Conservation (phyloP, 2,888 invertebrate species). For the Eumacrocentrus americanus region DNA sequence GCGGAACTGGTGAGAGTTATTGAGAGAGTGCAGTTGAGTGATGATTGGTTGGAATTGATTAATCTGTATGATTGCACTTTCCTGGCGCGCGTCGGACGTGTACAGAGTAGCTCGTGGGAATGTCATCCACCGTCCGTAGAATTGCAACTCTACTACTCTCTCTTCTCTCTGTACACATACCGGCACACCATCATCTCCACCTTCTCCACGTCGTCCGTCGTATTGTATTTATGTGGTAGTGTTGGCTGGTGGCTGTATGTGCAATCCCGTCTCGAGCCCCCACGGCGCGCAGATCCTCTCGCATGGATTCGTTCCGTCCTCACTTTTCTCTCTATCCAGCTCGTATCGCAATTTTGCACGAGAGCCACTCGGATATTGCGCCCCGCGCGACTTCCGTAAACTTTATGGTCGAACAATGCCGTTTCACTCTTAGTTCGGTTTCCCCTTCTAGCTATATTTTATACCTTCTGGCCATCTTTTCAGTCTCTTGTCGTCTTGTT, state of each 20-base stretch:
- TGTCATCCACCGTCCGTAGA: slow-evolving; percentile 13
- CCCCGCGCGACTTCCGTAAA: slow-evolving; percentile 37
- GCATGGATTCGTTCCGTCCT: not conserved
- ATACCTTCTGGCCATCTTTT: slow-evolving; percentile 23
- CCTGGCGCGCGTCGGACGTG: slow-evolving; percentile 11
- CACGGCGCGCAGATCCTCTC: slow-evolving; percentile 5
- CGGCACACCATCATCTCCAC: not conserved
- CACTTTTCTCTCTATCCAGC: slow-evolving; percentile 14
- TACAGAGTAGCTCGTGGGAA: slow-evolving; percentile 18
- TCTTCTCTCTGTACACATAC: not conserved
- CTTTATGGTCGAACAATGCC: slow-evolving; percentile 41
- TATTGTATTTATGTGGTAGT: slow-evolving; percentile 3
- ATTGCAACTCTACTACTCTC: slow-evolving; percentile 11
- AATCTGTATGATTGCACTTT: slow-evolving; percentile 36
- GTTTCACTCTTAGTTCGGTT: slow-evolving; percentile 34
- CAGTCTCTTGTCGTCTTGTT: not conserved
- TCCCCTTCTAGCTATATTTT: slow-evolving; percentile 20
- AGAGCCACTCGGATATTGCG: slow-evolving; percentile 39
- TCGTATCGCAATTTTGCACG: slow-evolving; percentile 37
- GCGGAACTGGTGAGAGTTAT: not conserved
- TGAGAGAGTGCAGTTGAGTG: slow-evolving; percentile 20
- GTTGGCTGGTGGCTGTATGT: too few relatives aligned
- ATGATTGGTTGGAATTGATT: slow-evolving; percentile 42
- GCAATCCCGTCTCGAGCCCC: slow-evolving; percentile 22
- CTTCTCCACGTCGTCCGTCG: not conserved